Percentiles rank a stretch among this genome's conserved stretches.
Conservation (phyloP, 2,797 vertebrate species). For the Catostomus latipinnis region DNA sequence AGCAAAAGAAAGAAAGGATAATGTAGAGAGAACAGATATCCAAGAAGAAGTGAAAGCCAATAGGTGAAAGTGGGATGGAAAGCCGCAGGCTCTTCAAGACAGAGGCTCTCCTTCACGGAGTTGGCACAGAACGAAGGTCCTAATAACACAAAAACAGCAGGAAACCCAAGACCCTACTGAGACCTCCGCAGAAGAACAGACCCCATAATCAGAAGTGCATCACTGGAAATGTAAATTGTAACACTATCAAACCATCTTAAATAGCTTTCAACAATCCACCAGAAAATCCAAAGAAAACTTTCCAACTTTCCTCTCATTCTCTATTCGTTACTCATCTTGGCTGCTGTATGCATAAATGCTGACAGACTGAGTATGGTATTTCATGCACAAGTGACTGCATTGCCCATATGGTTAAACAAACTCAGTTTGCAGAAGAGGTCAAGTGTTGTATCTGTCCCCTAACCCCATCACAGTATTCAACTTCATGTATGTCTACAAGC, state of each 20-base stretch:
- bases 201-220: slow-evolving; percentile 40
- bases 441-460: slow-evolving; percentile 18
- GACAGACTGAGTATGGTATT: slow-evolving; percentile 66
- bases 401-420: slow-evolving; percentile 22
- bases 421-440: slow-evolving; percentile 2
- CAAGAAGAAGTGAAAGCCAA: slow-evolving; percentile 1
- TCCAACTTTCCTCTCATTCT: slow-evolving; percentile 7
- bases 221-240: slow-evolving; percentile 52
- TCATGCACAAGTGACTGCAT: slow-evolving; percentile 66
- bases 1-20: slow-evolving; percentile 17
- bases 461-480: neutral
- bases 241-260: slow-evolving; percentile 41
- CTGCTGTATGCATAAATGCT: slow-evolving; percentile 53
- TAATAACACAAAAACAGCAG: slow-evolving; percentile 43
- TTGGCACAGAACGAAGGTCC: slow-evolving; percentile 50
- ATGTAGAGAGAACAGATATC: slow-evolving; percentile 6
- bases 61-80: slow-evolving; percentile 13
- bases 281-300: slow-evolving; percentile 23
- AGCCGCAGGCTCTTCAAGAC: slow-evolving; percentile 14
- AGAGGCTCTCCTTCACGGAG: slow-evolving; percentile 29
- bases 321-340: slow-evolving; percentile 37
- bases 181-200: slow-evolving; percentile 45
- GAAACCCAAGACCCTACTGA: slow-evolving; percentile 37
- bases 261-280: slow-evolving; percentile 32
- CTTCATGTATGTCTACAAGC: slow-evolving; percentile 13